Evolutionary conservation across 2,113 vertebrate species (phyloP).

Genomic region (Rhagologus leucostigma): DNA sequence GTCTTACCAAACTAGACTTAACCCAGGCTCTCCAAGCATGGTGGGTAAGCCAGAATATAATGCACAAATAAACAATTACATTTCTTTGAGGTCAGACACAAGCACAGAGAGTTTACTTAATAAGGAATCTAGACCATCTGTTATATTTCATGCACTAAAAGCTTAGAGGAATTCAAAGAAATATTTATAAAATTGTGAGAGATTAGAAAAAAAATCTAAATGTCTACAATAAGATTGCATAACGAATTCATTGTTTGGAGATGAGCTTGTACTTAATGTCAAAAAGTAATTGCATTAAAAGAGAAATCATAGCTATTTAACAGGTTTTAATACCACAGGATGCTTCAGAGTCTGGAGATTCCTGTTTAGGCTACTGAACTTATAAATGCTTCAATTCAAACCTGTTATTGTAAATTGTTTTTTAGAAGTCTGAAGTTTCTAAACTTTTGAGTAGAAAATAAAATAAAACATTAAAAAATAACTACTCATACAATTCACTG

Average conservation of each 20-base stretch:
- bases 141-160: not conserved
- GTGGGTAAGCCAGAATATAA: not conserved
- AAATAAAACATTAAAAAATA: not conserved
- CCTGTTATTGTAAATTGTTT: not conserved
- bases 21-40: not conserved
- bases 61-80: slow-evolving; percentile 18
- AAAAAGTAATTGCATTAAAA: not conserved
- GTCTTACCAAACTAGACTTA: not conserved
- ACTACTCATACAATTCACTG: not conserved
- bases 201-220: not conserved
- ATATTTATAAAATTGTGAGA: not conserved
- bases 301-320: not conserved
- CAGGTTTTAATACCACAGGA: not conserved
- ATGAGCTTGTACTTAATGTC: not conserved
- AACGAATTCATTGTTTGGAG: not conserved
- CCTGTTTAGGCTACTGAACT: not conserved
- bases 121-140: not conserved
- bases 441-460: not conserved
- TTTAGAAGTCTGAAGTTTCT: not conserved
- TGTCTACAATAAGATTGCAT: not conserved
- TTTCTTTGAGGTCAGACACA: not conserved
- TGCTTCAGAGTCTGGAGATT: not conserved
- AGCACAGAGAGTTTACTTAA: not conserved
- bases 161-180: not conserved
- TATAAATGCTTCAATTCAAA: not conserved